These are phyloP conservation scores for Nixonia krombeini DNA, from an alignment of 1,140 invertebrate species.

Conservation along the genomic window DNA sequence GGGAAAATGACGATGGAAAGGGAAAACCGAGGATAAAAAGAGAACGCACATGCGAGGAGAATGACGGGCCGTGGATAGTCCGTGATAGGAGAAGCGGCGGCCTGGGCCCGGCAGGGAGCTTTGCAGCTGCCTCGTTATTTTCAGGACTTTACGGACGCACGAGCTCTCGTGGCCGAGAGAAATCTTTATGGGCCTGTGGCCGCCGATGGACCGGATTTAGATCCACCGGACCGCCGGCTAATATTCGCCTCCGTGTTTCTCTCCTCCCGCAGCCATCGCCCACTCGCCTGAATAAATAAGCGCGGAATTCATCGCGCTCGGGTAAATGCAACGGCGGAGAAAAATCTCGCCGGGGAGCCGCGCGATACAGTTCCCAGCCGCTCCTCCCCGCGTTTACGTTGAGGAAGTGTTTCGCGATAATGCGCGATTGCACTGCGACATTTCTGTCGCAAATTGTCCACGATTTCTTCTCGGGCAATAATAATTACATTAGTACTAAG, in stretches of 20 bases:
- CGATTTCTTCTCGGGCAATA: too few relatives aligned
- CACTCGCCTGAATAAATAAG: slow-evolving; percentile 34
- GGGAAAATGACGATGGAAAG: slow-evolving; percentile 37
- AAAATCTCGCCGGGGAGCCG: too few relatives aligned
- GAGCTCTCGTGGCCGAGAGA: slow-evolving; percentile 14
- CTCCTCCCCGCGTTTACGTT: too few relatives aligned
- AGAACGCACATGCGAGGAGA: slow-evolving; percentile 36
- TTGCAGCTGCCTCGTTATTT: slow-evolving; percentile 63
- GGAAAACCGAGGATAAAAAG: slow-evolving; percentile 42
- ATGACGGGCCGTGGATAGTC: slow-evolving; percentile 35
- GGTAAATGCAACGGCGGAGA: too few relatives aligned
- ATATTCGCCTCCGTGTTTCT: slow-evolving; percentile 42
- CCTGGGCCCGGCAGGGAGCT: slow-evolving; percentile 53
- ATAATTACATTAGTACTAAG: too few relatives aligned
- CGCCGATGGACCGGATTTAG: slow-evolving; percentile 38
- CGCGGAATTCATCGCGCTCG: not conserved
- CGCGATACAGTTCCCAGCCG: too few relatives aligned
- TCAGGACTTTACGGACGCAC: slow-evolving; percentile 56
- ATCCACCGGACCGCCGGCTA: slow-evolving; percentile 32
- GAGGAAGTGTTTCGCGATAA: too few relatives aligned
- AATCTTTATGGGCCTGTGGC: slow-evolving; percentile 48
- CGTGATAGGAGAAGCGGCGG: slow-evolving; percentile 40
- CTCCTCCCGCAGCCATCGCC: slow-evolving; percentile 27
- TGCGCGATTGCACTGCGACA: too few relatives aligned
- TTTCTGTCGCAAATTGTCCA: too few relatives aligned